Percentiles rank a stretch among this genome's conserved stretches.
phyloP scores from a whole-genome alignment of 2,888 invertebrate species.

The Eutolmus rufibarbis region DNA sequence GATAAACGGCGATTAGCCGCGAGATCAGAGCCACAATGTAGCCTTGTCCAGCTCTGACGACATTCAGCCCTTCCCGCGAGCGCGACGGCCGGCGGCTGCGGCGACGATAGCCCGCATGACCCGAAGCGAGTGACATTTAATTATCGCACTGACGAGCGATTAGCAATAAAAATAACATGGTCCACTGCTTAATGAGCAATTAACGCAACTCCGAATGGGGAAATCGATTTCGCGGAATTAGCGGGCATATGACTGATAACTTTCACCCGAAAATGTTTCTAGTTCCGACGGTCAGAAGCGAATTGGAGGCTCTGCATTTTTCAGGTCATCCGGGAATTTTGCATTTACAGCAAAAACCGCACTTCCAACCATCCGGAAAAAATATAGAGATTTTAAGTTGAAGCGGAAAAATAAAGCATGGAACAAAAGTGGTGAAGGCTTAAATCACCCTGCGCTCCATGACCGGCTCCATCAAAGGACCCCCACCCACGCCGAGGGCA shows the following conservation, averaged over 20 bases:
- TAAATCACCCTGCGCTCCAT: background rate
- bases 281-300: background rate
- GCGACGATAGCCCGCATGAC: background rate
- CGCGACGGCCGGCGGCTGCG: background rate
- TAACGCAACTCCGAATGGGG: background rate
- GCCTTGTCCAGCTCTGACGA: background rate
- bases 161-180: conserved; percentile 10
- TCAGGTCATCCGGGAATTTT: background rate
- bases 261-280: background rate
- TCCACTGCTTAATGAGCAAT: conserved; percentile 15
- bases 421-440: background rate
- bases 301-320: background rate
- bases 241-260: background rate
- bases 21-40: background rate
- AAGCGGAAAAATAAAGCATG: background rate
- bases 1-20: background rate
- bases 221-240: background rate
- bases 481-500: background rate
- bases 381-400: background rate
- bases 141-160: background rate
- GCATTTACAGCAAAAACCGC: background rate
- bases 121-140: conserved; percentile 3
- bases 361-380: background rate
- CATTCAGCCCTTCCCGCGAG: background rate
- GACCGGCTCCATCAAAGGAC: conserved; percentile 11